Base-by-base conservation (phyloP, 1,140 invertebrate genomes). In the Drosophila santomea region DNA sequence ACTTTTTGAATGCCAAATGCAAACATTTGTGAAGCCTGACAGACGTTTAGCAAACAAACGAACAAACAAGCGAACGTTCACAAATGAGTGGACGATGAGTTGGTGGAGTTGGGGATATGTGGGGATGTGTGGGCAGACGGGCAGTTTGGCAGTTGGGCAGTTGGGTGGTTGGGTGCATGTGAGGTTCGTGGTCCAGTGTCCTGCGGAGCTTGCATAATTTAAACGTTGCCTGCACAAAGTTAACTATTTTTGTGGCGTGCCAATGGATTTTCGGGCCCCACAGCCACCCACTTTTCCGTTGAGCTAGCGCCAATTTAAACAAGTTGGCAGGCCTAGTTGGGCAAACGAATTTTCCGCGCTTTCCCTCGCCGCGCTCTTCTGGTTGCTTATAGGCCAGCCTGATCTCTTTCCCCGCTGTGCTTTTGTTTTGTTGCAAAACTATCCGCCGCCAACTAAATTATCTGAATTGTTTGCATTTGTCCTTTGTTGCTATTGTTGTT, bases 381-480 rank as follows among this genome's bases (percentile, higher is more conserved):
- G 44, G 57, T 59, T 25, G 44, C 44, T 59, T 48, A 47, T 51
- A 45, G 43, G 39, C 28, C 47, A 36, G 17, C 25, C 51, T 38
- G 55, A 60, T 45, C 36, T 45, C 32, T 25, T 20, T 45, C 56
- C 43, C 54, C 50, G 43, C 59, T 50, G 38, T 38, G 60, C 58
- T 77, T 77, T 77, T 75, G 66, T 77, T 77, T 77, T 75, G 66
- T 75, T 72, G 44, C 64, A 55, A 81, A 72, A 71, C 50, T 73
- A 73, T 59, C 67, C 77, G 78, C 78, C 68, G 74, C 60, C 82
- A 85, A 85, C 82, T 82, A 88, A 86, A 79, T 88, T 86, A 86
- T 86, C 82, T 86, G 69, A 69, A 86, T 86, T 86, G 82, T 86
- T 86, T 86, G 78, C 71, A 60, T 73, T 86, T 78, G 82, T 72